These are phyloP conservation scores for Aurelia sp. DNA, from an alignment of 30 jellyfish, hydroid and myxozoan species.

Conservation along the genomic window DNA sequence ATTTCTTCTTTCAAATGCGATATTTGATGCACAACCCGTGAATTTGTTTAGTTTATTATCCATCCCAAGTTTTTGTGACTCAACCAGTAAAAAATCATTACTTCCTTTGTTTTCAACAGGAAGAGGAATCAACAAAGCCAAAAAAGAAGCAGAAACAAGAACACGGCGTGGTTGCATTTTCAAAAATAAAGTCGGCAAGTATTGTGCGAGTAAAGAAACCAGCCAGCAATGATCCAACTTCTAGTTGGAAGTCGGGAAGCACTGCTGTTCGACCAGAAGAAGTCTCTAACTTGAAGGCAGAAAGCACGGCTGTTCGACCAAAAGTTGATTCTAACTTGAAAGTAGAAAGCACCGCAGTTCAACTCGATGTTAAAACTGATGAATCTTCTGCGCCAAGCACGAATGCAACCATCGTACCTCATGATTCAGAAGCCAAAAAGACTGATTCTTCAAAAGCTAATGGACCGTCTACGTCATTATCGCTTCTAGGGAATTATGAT, in stretches of 20 bases:
- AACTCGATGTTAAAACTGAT: not conserved
- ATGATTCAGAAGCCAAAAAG: not conserved
- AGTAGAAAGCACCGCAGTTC: not conserved
- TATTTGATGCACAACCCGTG: too few relatives aligned
- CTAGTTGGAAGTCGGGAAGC: not conserved
- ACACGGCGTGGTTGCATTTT: constrained; percentile 52
- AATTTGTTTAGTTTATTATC: too few relatives aligned
- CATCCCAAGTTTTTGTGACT: too few relatives aligned
- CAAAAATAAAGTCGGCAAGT: constrained; percentile 44
- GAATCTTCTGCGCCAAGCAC: not conserved
- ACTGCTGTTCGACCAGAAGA: not conserved
- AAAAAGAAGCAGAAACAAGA: constrained; percentile 35
- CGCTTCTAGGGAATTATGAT: constrained; percentile 59
- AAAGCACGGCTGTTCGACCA: not conserved
- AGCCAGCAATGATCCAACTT: not conserved
- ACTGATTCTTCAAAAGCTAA: not conserved
- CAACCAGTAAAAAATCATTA: too few relatives aligned
- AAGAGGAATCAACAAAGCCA: not conserved
- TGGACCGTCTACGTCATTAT: constrained; percentile 8
- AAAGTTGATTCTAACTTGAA: not conserved
- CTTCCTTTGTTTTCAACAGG: too few relatives aligned
- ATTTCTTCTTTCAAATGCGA: too few relatives aligned
- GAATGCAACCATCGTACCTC: not conserved
- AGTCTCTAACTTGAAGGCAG: too few relatives aligned
- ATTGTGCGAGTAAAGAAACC: constrained; percentile 45